Evolutionary conservation across 2,113 vertebrate genomes (phyloP).

Genomic region (Hippocampus guttulatus): DNA sequence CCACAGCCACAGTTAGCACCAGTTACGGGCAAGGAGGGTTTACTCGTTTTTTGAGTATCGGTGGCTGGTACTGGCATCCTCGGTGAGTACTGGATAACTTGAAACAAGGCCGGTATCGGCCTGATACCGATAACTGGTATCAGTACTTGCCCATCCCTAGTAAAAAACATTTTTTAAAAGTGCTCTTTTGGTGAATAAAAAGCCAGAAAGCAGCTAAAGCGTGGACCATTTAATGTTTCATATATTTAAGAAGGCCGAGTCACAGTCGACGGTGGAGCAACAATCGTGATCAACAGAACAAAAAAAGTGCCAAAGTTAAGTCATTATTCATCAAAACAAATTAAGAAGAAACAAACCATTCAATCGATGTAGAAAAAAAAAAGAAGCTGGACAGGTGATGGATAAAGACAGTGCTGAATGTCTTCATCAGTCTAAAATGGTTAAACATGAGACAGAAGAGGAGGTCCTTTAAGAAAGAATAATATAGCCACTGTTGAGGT

Average conservation of each 20-base stretch:
- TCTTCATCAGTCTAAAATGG: not conserved
- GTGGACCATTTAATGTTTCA: constrained; percentile 25
- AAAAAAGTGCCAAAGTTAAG: constrained; percentile 3
- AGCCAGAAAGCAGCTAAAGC: constrained; percentile 6
- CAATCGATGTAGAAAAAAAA: not conserved
- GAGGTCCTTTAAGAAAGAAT: not conserved
- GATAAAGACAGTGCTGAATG: not conserved
- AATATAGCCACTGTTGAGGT: not conserved
- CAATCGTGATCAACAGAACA: constrained; percentile 1
- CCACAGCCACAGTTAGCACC: too few relatives aligned
- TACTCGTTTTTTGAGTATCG: too few relatives aligned
- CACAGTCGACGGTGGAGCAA: constrained; percentile 14
- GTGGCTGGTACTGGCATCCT: too few relatives aligned
- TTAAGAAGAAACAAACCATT: not conserved
- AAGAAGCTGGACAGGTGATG: not conserved
- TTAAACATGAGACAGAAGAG: not conserved
- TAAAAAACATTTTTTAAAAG: not conserved
- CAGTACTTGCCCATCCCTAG: constrained; percentile 48
- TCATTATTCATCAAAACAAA: constrained; percentile 1
- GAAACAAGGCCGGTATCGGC: too few relatives aligned
- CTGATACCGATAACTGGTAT: too few relatives aligned
- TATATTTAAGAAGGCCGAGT: constrained; percentile 11
- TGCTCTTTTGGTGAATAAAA: not conserved
- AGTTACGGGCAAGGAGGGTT: too few relatives aligned
- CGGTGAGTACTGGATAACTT: too few relatives aligned